These are phyloP conservation scores for Notoglanidium macrostoma DNA, from an alignment of 2,797 vertebrate species.

Conservation along the genomic window DNA sequence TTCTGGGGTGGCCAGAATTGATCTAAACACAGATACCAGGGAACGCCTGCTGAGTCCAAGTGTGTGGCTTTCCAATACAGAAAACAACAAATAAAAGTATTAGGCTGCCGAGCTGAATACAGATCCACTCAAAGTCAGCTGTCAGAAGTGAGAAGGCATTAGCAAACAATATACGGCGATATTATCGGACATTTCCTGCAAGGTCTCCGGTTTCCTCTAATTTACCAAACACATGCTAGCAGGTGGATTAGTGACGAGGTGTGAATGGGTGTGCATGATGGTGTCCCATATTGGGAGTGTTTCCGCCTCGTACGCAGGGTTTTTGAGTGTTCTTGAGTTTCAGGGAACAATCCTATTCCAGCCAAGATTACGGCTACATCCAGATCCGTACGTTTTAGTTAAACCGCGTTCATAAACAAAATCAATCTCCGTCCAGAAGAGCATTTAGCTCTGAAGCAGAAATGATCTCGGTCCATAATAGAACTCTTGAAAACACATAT, in stretches of 20 bases:
- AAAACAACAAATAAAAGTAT: conserved; percentile 20
- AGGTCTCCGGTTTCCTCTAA: background rate
- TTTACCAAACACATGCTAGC: background rate
- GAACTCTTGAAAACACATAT: too few relatives aligned
- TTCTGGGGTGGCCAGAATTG: conserved; percentile 25
- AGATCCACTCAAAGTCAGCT: background rate
- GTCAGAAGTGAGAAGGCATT: background rate
- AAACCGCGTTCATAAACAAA: too few relatives aligned
- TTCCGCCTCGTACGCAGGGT: background rate
- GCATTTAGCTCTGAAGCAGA: too few relatives aligned
- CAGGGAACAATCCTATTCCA: too few relatives aligned
- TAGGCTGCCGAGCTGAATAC: background rate
- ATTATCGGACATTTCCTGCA: background rate
- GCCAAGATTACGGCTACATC: too few relatives aligned
- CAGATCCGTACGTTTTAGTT: too few relatives aligned
- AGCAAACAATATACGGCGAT: background rate
- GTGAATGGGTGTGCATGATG: background rate
- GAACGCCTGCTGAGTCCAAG: background rate
- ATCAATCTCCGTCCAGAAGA: too few relatives aligned
- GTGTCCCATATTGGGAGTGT: background rate
- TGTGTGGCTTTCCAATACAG: background rate
- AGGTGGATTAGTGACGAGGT: background rate
- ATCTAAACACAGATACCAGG: conserved; percentile 26
- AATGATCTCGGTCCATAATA: too few relatives aligned
- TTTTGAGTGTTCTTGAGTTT: background rate